These are phyloP conservation scores for Caenorhabditis macrosperma DNA, from an alignment of 2,888 invertebrate genomes.

Conservation along the genomic window DNA sequence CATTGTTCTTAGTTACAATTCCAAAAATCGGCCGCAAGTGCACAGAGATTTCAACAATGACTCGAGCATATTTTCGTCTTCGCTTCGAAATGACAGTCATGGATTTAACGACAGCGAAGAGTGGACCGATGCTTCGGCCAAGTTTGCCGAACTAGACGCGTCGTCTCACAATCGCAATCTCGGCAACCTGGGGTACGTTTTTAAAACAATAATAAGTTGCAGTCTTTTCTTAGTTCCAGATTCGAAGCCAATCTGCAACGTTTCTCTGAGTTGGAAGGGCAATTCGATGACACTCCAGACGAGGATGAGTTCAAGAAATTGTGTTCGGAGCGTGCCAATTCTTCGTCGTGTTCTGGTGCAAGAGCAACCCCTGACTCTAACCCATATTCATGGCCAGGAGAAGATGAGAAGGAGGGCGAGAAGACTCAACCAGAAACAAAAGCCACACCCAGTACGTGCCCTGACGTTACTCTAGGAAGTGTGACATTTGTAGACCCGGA, in stretches of 20 bases:
- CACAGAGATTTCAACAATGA: conserved; percentile 25
- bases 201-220: neutral
- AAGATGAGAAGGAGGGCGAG: conserved; percentile 10
- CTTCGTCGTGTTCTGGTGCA: conserved; percentile 19
- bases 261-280: conserved; percentile 38
- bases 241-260: conserved; percentile 21
- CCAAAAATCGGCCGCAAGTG: conserved; percentile 32
- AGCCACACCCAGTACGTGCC: conserved; percentile 30
- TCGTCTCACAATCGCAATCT: conserved; percentile 4
- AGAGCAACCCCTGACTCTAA: neutral
- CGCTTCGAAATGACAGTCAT: conserved; percentile 34
- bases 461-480: conserved; percentile 1
- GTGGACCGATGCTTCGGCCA: conserved; percentile 45
- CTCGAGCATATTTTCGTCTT: conserved; percentile 24
- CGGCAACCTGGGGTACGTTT: neutral
- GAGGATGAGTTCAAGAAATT: conserved; percentile 57
- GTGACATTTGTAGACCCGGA: conserved; percentile 10
- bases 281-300: conserved; percentile 51
- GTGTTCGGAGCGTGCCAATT: conserved; percentile 57
- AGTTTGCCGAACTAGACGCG: conserved; percentile 38
- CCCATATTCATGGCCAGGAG: conserved; percentile 38
- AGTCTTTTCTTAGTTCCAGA: neutral
- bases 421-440: neutral
- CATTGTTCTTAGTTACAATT: conserved; percentile 20
- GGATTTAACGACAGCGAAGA: conserved; percentile 55